phyloP scores from a whole-genome alignment of 2,113 vertebrate genomes.

The Equus quagga region DNA sequence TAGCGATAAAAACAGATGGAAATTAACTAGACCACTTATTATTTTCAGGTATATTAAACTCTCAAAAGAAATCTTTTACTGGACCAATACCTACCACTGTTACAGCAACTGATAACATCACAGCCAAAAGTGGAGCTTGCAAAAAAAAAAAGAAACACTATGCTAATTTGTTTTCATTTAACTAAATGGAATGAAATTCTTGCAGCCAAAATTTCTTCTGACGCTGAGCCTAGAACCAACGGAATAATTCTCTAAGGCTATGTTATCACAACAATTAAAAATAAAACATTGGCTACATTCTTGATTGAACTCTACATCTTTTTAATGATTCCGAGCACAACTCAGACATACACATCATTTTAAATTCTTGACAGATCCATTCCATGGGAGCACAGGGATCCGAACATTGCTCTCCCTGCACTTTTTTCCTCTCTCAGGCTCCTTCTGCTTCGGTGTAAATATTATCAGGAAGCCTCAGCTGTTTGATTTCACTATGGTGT shows the following conservation, averaged over 20 bases:
- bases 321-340: background rate
- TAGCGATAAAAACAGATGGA: slow-evolving; percentile 31
- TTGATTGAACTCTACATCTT: background rate
- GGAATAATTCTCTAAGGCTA: background rate
- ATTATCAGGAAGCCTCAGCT: background rate
- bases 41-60: slow-evolving; percentile 50
- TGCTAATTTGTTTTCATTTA: slow-evolving; percentile 46
- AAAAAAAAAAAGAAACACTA: background rate
- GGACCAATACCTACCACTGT: background rate
- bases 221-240: background rate
- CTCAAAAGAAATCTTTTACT: background rate
- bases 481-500: background rate
- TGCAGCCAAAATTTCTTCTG: slow-evolving; percentile 20
- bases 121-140: background rate
- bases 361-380: slow-evolving; percentile 43
- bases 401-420: background rate
- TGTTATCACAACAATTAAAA: slow-evolving; percentile 47
- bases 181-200: slow-evolving; percentile 48
- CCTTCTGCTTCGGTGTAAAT: slow-evolving; percentile 44
- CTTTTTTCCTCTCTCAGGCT: background rate
- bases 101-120: background rate
- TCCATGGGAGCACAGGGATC: background rate
- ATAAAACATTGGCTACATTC: background rate
- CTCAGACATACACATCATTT: background rate
- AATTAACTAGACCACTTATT: slow-evolving; percentile 9